A percentile compares a stretch with the other conserved stretches of the same genome.
These are phyloP conservation scores for Phalacrocorax pelagicus DNA, from an alignment of 2,113 vertebrate species.

Conservation along the genomic window DNA sequence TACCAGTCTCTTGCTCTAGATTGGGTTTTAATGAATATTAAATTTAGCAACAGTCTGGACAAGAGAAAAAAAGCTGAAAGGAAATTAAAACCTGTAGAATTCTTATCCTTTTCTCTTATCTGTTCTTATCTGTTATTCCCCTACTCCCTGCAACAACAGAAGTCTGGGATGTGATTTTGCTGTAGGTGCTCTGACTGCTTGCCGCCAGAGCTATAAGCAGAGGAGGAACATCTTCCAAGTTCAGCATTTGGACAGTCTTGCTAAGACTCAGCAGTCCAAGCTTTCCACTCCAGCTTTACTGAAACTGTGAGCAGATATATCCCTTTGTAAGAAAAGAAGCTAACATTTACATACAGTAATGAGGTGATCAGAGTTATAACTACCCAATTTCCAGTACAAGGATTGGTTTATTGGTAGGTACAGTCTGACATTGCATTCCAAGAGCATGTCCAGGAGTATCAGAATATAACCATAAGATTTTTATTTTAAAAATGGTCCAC, in stretches of 20 bases:
- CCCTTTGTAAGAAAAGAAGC: background rate
- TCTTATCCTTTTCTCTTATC: constrained; percentile 67
- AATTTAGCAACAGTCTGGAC: constrained; percentile 54
- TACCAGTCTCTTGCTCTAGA: background rate
- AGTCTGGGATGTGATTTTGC: constrained; percentile 23
- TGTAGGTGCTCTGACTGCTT: background rate
- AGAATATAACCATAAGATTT: background rate
- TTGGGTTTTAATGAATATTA: constrained; percentile 60
- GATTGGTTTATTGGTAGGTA: background rate
- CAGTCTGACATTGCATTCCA: background rate
- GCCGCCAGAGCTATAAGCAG: background rate
- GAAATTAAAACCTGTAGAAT: constrained; percentile 75
- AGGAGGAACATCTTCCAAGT: background rate
- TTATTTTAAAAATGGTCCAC: background rate
- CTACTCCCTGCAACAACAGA: constrained; percentile 42
- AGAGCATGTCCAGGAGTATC: background rate
- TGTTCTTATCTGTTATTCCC: constrained; percentile 45
- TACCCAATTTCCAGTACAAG: background rate
- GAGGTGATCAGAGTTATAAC: background rate
- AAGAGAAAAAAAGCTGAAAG: constrained; percentile 50
- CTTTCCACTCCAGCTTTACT: background rate
- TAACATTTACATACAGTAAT: background rate
- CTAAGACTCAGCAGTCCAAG: background rate
- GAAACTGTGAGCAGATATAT: background rate
- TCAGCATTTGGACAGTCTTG: background rate